These are phyloP conservation scores for Drosophila sproati DNA, from an alignment of 1,140 invertebrate species.

Conservation along the genomic window DNA sequence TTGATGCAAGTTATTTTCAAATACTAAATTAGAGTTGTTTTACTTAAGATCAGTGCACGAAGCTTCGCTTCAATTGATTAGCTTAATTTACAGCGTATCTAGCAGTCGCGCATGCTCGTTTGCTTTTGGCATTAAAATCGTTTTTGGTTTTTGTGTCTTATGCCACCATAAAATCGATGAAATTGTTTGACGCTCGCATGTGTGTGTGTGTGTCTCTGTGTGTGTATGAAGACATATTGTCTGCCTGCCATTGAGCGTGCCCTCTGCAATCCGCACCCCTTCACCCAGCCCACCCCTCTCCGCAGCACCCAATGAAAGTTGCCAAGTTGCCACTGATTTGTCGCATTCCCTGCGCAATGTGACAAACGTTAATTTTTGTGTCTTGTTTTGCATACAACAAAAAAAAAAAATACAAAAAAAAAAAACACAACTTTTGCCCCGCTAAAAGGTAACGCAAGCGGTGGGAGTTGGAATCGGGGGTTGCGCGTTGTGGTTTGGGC, in stretches of 20 bases:
- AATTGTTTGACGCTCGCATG: conserved; percentile 66
- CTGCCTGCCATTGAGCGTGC: not conserved
- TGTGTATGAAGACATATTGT: conserved; percentile 5
- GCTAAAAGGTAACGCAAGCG: conserved; percentile 1
- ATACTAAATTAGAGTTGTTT: too few species aligned
- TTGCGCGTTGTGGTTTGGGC: conserved; percentile 27
- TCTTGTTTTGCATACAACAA: conserved; percentile 77
- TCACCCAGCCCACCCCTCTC: not conserved
- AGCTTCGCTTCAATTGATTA: too few species aligned
- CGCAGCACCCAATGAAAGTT: not conserved
- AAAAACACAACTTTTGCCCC: conserved; percentile 51
- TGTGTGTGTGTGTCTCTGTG: conserved; percentile 32
- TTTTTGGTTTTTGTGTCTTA: conserved; percentile 8
- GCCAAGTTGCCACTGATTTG: conserved; percentile 70
- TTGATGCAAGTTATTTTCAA: too few species aligned
- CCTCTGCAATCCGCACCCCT: conserved; percentile 1
- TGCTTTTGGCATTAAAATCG: not conserved
- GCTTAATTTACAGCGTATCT: not conserved
- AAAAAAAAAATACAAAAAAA: not conserved
- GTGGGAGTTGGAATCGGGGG: not conserved
- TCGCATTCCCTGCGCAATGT: conserved; percentile 80
- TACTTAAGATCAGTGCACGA: too few species aligned
- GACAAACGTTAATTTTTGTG: conserved; percentile 83
- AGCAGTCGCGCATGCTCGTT: not conserved
- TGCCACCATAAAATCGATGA: conserved; percentile 64